phyloP scores from a whole-genome alignment of 2,113 vertebrate species.

The Mormoops blainvillei region DNA sequence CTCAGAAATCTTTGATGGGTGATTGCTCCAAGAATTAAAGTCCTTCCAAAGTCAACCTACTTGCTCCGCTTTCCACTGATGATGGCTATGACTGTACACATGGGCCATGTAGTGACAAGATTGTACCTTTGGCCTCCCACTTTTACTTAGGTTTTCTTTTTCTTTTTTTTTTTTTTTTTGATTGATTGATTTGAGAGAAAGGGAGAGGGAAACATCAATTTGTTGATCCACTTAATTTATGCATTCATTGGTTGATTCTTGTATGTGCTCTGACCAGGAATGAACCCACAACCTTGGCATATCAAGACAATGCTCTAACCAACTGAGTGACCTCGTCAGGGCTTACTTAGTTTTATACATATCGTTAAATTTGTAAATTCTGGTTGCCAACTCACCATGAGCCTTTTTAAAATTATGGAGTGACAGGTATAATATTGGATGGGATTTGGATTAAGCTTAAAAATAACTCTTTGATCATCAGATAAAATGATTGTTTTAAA shows the following conservation, averaged over 20 bases:
- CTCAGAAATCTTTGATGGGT: neutral
- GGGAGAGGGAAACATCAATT: too few relatives aligned
- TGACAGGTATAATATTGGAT: neutral
- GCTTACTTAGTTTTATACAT: neutral
- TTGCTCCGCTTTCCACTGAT: neutral
- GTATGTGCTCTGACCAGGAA: too few relatives aligned
- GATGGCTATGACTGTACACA: neutral
- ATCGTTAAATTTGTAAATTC: neutral
- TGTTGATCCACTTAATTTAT: too few relatives aligned
- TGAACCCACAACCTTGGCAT: too few relatives aligned
- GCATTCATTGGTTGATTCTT: too few relatives aligned
- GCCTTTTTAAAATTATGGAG: neutral
- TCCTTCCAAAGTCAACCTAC: slow-evolving; percentile 44
- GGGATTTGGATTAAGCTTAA: neutral
- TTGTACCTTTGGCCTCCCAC: neutral
- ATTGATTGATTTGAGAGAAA: too few relatives aligned
- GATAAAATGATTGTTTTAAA: neutral
- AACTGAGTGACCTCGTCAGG: too few relatives aligned
- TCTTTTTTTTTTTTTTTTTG: too few relatives aligned
- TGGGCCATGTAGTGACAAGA: neutral
- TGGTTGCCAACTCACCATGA: neutral
- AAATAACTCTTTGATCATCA: neutral
- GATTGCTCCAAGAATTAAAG: neutral
- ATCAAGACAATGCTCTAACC: too few relatives aligned
- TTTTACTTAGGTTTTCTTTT: neutral